phyloP scores from a whole-genome alignment of 1,140 invertebrate species.

The Bombus sibiricus region DNA sequence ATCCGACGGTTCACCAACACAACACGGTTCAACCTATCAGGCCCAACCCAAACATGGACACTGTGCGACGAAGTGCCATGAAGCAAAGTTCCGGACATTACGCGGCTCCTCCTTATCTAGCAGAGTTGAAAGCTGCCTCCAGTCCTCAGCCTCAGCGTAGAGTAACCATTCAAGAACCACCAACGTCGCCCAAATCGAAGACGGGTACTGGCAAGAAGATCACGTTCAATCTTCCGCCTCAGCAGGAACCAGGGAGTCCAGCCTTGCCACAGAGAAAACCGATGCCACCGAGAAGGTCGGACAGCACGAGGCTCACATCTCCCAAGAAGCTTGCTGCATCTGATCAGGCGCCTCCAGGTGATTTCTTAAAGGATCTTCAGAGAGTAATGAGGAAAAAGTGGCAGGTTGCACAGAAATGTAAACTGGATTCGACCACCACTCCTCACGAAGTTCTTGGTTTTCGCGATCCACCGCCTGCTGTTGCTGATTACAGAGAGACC shows the following conservation, averaged over 20 bases:
- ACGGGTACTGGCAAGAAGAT: constrained; percentile 82
- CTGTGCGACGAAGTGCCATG: constrained; percentile 77
- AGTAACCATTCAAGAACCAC: constrained; percentile 82
- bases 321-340: constrained; percentile 89
- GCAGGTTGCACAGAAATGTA: constrained; percentile 96
- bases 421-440: constrained; percentile 91
- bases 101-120: constrained; percentile 78
- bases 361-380: constrained; percentile 94
- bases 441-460: constrained; percentile 96
- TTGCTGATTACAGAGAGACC: constrained; percentile 90
- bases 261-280: constrained; percentile 83
- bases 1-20: constrained; percentile 52
- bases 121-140: constrained; percentile 78
- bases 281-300: constrained; percentile 87
- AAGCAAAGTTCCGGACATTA: constrained; percentile 78
- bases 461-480: constrained; percentile 87
- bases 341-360: constrained; percentile 89
- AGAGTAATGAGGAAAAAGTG: constrained; percentile 96
- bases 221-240: constrained; percentile 82
- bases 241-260: constrained; percentile 81
- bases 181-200: constrained; percentile 80
- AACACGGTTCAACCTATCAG: constrained; percentile 70
- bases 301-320: constrained; percentile 87
- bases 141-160: constrained; percentile 82
- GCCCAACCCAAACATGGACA: constrained; percentile 78